Evolutionary conservation across 2,888 invertebrate genomes (phyloP), one percentile per base, ranked within the genome.

Genomic region (Yponomeuta plumbellus): DNA sequence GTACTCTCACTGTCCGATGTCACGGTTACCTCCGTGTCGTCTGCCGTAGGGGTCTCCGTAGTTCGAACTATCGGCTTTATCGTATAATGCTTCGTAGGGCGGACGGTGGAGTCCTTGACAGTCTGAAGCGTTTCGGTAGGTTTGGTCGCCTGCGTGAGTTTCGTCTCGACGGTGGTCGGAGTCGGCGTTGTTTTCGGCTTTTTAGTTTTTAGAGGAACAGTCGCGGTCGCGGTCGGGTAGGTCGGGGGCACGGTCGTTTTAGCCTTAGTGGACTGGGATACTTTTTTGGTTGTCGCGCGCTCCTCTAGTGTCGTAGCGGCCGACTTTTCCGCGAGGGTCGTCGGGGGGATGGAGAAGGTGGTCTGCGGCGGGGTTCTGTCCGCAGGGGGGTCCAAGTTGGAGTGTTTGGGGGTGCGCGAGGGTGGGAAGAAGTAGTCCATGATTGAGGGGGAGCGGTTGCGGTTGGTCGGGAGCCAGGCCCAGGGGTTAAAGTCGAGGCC

Each of bases 391-490:
- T 88, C 89, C 65, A 88, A 74, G 70, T 80, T 86, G 64, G 90
- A 85, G 70, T 91, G 88, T 77, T 92, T 92, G 13, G 91, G 90
- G n/a, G 90, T 91, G 69, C 91, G 80, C 70, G 91, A 91, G 2
- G 91, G 88, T 11, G 92, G 92, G 74, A 92, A 92, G 67, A 91
- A 91, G 69, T 91, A 91, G 74, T 92, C 92, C 86, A 92, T 90
- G 70, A 91, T 86, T 22, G 90, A 86, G 23, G 91, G 90, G 66
- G 91, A 91, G 73, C 81, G 79, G 73, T 87, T 88, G 66, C 84
- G 77, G 71, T 84, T 87, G 71, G 80, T 77, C 22, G 89, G 88
- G 66, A 91, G 80, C 88, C 89, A 90, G 80, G 89, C 86, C 86
- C 89, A 90, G 65, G 90, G 91, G 81, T 88, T 87, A 79, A 90